Percentiles rank a stretch among this genome's conserved stretches.
Evolutionary conservation across 2,888 invertebrate genomes (phyloP).

Genomic region (Heliothis peltigera): DNA sequence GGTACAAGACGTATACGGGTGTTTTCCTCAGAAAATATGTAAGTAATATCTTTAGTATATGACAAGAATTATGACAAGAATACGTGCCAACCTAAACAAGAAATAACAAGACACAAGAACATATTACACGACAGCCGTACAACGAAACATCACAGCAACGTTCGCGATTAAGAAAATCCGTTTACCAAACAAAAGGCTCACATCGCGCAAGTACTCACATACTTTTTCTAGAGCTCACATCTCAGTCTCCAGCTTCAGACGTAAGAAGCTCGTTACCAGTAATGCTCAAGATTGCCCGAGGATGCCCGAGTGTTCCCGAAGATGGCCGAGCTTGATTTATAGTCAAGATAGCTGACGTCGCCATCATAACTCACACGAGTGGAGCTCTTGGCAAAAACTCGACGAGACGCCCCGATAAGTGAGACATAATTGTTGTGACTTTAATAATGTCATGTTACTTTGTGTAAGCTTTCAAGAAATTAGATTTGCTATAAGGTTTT

Average conservation of each 20-base stretch:
- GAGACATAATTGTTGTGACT: constrained; percentile 76
- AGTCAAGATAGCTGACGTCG: constrained; percentile 75
- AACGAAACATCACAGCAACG: constrained; percentile 18
- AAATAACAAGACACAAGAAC: constrained; percentile 16
- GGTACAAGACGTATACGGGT: background rate
- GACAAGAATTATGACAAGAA: constrained; percentile 7
- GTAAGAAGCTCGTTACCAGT: constrained; percentile 76
- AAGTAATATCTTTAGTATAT: background rate
- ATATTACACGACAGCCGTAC: constrained; percentile 3
- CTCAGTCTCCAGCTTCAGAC: constrained; percentile 55
- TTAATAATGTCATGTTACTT: constrained; percentile 59
- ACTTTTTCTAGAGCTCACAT: constrained; percentile 37
- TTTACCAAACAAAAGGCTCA: constrained; percentile 32
- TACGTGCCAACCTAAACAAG: constrained; percentile 22
- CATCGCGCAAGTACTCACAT: constrained; percentile 12
- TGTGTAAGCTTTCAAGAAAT: constrained; percentile 40
- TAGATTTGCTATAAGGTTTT: constrained; percentile 40
- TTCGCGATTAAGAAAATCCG: constrained; percentile 27
- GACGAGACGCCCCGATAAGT: constrained; percentile 74
- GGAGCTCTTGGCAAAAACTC: constrained; percentile 71
- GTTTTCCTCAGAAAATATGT: constrained; percentile 14
- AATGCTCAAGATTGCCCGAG: constrained; percentile 65
- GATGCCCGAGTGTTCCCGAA: constrained; percentile 54
- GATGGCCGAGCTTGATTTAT: constrained; percentile 73
- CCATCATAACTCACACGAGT: constrained; percentile 80